Base-by-base conservation (phyloP, 2,113 vertebrate genomes). In the Steatornis caripensis region DNA sequence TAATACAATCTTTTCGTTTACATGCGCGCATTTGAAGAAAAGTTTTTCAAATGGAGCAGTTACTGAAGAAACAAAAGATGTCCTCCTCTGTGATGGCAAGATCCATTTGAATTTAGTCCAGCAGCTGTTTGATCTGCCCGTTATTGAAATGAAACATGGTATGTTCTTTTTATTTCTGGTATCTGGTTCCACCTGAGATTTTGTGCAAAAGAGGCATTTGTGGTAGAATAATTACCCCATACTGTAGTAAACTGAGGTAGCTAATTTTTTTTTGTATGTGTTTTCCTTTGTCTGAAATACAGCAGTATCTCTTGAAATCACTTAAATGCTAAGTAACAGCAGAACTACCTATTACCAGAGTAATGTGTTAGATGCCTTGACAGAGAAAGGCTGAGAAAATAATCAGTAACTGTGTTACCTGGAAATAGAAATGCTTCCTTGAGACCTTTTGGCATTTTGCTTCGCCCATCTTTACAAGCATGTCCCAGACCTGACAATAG, bases 141-240 rank as follows among this genome's bases (percentile, higher is more conserved):
- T 98, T 21, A 97, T 99, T 95, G 99, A 99, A 98, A 99, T 99
- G 98, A 98, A 98, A 98, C 98, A 99, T 0, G 99, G 99, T 99
- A 98, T 9, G 98, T 97, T 85, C 54, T 77, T 70, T 85, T 89
- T 78, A 78, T 84, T 97, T 93, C 77, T 90, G 13, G 20, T 89
- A 39, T 60, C 54, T 64, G 21, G 32, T 57, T 93, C 76, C 54
- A 71, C 37, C 19, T 23, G 49, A 85, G 68, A 48, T 80, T 77
- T 94, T 88, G 58, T 5, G 11, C 58, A 49, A 51, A 93, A 77
- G 43, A 69, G 45, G 12, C 17, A 84, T 66, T 93, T 94, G 72
- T 60, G 36, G 41, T 34, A 66, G 72, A 79, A 71, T 64, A 76
- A 89, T 75, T 61, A 90, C n/a, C 36, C 37, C 8, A 34, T 22